These are phyloP conservation scores for Eilema griseolum DNA, from an alignment of 2,888 invertebrate species.

Conservation along the genomic window DNA sequence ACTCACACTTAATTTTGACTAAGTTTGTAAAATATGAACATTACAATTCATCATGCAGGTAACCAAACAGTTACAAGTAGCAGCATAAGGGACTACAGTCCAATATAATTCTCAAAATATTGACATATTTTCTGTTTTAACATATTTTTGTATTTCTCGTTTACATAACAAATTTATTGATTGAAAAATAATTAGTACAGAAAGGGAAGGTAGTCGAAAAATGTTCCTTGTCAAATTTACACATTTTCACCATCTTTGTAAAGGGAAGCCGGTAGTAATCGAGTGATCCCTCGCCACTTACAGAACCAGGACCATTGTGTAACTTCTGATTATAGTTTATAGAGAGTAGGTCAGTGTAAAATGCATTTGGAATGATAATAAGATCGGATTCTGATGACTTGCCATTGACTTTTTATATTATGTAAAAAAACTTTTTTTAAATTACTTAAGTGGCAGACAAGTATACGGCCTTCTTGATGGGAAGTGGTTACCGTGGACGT, in stretches of 20 bases:
- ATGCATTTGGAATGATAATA: constrained; percentile 31
- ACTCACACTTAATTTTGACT: background rate
- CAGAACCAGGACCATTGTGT: no score
- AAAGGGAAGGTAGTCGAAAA: no score
- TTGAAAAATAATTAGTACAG: background rate
- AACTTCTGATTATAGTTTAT: constrained; percentile 20
- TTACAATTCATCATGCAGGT: background rate
- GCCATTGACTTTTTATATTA: constrained; percentile 31
- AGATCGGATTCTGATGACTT: constrained; percentile 43
- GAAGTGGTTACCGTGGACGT: no score
- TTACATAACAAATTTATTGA: background rate
- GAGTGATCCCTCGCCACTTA: no score
- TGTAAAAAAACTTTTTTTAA: constrained; percentile 7
- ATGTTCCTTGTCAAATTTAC: no score
- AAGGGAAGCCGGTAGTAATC: no score
- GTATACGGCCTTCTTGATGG: no score
- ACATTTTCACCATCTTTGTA: no score
- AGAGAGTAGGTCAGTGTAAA: constrained; percentile 14
- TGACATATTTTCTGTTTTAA: background rate
- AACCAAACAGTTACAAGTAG: background rate
- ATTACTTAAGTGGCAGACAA: no score
- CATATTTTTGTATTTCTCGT: no score
- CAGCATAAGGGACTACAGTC: background rate
- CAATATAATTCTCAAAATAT: background rate
- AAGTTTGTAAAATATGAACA: background rate